Evolutionary conservation across 2,888 invertebrate genomes (phyloP).

Genomic region (Xylota segnis): DNA sequence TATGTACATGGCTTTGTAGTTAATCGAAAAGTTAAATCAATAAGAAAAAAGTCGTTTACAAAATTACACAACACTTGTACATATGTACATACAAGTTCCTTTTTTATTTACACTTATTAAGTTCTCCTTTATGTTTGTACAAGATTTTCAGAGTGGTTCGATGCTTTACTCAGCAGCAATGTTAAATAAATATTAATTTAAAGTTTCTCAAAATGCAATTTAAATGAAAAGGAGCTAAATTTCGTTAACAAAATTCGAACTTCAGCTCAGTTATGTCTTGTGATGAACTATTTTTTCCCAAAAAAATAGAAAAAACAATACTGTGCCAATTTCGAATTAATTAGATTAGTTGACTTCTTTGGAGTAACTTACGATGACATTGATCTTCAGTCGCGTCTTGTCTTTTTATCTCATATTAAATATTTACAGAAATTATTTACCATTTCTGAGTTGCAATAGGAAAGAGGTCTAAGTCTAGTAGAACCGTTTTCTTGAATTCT

Average conservation of each 20-base stretch:
- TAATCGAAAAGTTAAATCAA: background rate
- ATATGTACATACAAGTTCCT: slow-evolving; percentile 64
- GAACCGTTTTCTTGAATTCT: slow-evolving; percentile 94
- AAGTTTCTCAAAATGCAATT: slow-evolving; percentile 45
- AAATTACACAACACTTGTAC: slow-evolving; percentile 68
- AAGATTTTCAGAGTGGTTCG: slow-evolving; percentile 47
- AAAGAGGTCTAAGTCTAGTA: slow-evolving; percentile 78
- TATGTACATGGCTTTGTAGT: too few relatives aligned
- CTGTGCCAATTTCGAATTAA: slow-evolving; percentile 32
- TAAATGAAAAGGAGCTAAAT: slow-evolving; percentile 5
- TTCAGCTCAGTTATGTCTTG: slow-evolving; percentile 6
- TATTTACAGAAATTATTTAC: slow-evolving; percentile 53
- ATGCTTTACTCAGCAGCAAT: slow-evolving; percentile 34
- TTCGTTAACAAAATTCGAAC: background rate
- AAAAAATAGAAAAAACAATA: slow-evolving; percentile 32
- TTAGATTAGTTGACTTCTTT: slow-evolving; percentile 58
- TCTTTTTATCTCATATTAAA: slow-evolving; percentile 50
- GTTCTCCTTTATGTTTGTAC: slow-evolving; percentile 62
- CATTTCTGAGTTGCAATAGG: slow-evolving; percentile 54
- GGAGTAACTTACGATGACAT: slow-evolving; percentile 66
- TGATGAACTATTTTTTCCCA: slow-evolving; percentile 35
- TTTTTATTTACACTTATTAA: slow-evolving; percentile 65
- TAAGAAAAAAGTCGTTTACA: slow-evolving; percentile 15
- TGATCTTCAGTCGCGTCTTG: slow-evolving; percentile 64
- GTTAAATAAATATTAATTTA: slow-evolving; percentile 53